Evolutionary conservation across 2,888 invertebrate species (phyloP).

Genomic region (Rotaria magnacalcarata): DNA sequence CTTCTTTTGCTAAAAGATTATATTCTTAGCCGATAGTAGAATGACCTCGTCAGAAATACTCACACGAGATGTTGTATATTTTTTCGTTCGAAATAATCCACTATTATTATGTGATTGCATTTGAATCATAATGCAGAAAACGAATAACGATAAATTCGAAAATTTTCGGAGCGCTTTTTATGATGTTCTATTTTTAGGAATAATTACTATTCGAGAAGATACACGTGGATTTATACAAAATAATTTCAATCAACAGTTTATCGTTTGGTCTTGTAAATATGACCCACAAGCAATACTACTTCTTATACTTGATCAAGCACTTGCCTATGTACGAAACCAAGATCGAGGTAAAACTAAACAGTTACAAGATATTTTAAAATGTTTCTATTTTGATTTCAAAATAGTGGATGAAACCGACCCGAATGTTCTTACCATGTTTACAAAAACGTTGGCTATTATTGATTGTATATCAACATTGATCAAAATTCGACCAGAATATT

Average conservation of each 20-base stretch:
- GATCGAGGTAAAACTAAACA: neutral
- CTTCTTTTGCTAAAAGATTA: neutral
- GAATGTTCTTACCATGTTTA: neutral
- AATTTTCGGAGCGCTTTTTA: neutral
- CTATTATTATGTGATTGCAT: neutral
- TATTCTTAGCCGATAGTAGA: too few species aligned
- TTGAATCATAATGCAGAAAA: neutral
- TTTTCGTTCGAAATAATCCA: neutral
- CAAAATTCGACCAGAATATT: neutral
- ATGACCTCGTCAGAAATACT: neutral
- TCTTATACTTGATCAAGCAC: constrained; percentile 4
- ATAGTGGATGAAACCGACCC: neutral
- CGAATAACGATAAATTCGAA: neutral
- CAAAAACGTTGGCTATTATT: neutral
- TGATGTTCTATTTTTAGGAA: neutral
- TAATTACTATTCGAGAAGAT: neutral
- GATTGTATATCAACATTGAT: constrained; percentile 30
- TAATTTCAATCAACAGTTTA: constrained; percentile 1
- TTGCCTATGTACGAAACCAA: neutral
- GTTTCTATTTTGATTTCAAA: neutral
- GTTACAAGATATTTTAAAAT: too few species aligned
- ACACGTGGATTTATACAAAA: neutral
- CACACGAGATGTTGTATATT: neutral
- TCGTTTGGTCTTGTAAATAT: neutral
- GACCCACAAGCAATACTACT: constrained; percentile 17